Evolutionary conservation across 30 jellyfish, hydroid and myxozoan genomes (phyloP).

Genomic region (Chrysaora quinquecirrha): DNA sequence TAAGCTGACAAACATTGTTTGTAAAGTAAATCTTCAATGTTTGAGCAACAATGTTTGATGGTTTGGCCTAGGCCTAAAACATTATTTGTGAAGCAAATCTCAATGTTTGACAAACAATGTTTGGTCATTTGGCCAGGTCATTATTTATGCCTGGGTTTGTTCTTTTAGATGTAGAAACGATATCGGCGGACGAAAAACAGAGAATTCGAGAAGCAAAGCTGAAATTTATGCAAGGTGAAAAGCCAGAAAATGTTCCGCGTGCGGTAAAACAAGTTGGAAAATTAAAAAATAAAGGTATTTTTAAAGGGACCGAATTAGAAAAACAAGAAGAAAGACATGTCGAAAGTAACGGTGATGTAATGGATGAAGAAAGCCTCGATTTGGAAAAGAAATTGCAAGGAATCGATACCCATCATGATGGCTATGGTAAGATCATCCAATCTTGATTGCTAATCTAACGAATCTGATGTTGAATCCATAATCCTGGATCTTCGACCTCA

Average conservation of each 20-base stretch:
- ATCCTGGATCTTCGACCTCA: background rate
- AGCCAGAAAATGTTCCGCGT: background rate
- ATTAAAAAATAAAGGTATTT: background rate
- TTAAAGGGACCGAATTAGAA: too few relatives aligned
- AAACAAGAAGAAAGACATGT: background rate
- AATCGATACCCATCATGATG: constrained; percentile 67
- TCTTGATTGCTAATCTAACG: background rate
- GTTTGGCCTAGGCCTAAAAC: too few relatives aligned
- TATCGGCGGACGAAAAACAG: background rate
- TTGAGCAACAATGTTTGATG: too few relatives aligned
- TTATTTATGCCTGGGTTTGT: too few relatives aligned
- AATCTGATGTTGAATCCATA: background rate
- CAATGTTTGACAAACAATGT: too few relatives aligned
- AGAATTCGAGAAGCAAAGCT: constrained; percentile 3
- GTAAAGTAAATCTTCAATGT: too few relatives aligned
- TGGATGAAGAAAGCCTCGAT: constrained; percentile 42
- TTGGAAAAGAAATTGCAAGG: constrained; percentile 47
- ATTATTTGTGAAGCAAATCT: too few relatives aligned
- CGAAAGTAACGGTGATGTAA: background rate
- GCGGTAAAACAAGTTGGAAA: background rate
- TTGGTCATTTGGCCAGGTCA: too few relatives aligned
- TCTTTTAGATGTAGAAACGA: background rate
- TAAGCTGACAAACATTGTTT: too few relatives aligned
- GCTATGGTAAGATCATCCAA: constrained; percentile 55
- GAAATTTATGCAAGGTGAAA: background rate